Evolutionary conservation across 1,140 invertebrate species (phyloP).

Genomic region (Anoplophora glabripennis): DNA sequence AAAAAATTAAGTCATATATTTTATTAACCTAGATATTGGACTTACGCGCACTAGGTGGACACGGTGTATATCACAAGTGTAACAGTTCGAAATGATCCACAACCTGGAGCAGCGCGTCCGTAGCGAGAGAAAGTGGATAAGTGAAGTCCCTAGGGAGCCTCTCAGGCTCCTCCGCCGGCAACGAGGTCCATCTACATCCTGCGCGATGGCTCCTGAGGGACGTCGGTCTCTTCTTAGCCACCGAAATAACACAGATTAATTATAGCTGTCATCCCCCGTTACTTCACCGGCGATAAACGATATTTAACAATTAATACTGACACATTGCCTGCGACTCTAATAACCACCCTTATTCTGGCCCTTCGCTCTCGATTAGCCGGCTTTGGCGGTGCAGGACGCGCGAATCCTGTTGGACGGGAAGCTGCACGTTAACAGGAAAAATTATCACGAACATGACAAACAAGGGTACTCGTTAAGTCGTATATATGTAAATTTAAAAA

Average conservation of each 20-base stretch:
- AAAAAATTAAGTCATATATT: too few relatives aligned
- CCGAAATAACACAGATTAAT: conserved; percentile 50
- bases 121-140: too few relatives aligned
- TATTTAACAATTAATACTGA: conserved; percentile 50
- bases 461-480: too few relatives aligned
- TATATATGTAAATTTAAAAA: too few relatives aligned
- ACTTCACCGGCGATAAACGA: conserved; percentile 47
- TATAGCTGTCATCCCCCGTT: conserved; percentile 48
- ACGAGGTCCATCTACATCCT: conserved; percentile 34
- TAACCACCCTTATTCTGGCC: conserved; percentile 32
- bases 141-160: background rate
- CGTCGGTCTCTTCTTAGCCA: conserved; percentile 41
- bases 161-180: background rate
- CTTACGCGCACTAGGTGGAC: too few relatives aligned
- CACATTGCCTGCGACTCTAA: conserved; percentile 40
- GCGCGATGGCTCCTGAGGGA: conserved; percentile 45
- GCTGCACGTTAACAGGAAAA: too few relatives aligned
- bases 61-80: too few relatives aligned
- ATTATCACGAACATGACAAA: too few relatives aligned
- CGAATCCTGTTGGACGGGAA: too few relatives aligned
- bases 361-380: conserved; percentile 32
- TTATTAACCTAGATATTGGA: too few relatives aligned
- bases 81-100: too few relatives aligned
- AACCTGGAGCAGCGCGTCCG: too few relatives aligned
- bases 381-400: conserved; percentile 10